These are phyloP conservation scores for Clepsis dumicolana DNA, from an alignment of 2,888 invertebrate genomes.

Conservation along the genomic window DNA sequence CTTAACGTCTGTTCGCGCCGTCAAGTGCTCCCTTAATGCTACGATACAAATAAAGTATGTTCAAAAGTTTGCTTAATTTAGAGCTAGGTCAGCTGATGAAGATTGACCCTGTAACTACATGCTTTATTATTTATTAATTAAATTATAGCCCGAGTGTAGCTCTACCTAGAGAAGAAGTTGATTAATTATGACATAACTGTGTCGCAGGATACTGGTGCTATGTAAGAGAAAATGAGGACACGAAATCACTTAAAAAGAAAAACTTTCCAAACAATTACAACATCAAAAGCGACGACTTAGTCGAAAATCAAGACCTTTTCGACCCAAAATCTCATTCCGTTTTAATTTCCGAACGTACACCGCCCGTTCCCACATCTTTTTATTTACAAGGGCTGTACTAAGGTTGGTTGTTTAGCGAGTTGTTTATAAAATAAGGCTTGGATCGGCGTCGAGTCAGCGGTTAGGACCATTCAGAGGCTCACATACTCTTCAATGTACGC, in stretches of 20 bases:
- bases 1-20: too few species aligned
- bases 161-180: too few species aligned
- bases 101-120: too few species aligned
- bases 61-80: too few species aligned
- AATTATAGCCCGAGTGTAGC: too few species aligned
- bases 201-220: too few species aligned
- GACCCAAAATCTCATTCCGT: conserved; percentile 26
- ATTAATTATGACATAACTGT: too few species aligned
- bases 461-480: conserved; percentile 61
- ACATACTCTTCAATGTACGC: conserved; percentile 79
- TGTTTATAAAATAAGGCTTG: conserved; percentile 30
- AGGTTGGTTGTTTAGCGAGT: conserved; percentile 1
- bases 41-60: too few species aligned
- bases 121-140: too few species aligned
- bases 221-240: too few species aligned
- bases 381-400: conserved; percentile 24
- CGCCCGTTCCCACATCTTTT: conserved; percentile 21
- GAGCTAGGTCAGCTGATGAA: too few species aligned
- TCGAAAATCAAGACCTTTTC: conserved; percentile 24
- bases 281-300: conserved; percentile 13
- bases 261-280: conserved; percentile 7
- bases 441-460: conserved; percentile 44
- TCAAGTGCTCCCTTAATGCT: too few species aligned
- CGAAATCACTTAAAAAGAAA: background rate
- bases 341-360: conserved; percentile 33